Evolutionary conservation across 2,797 vertebrate genomes (phyloP), one percentile per base, ranked within the genome.

Genomic region (Falco cherrug): DNA sequence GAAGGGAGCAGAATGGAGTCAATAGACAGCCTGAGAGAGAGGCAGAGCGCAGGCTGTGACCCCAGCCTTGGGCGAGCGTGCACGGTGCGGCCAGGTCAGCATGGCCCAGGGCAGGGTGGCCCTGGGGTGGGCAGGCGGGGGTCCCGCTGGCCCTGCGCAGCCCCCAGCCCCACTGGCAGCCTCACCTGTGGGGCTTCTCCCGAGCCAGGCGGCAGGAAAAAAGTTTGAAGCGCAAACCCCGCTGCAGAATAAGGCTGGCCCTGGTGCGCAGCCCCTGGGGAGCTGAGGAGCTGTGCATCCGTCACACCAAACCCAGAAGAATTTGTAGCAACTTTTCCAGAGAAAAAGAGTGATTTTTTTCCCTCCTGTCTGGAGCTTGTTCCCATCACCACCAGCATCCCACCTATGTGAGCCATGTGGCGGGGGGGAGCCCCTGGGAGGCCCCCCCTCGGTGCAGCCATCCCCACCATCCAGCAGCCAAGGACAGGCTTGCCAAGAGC

Each of bases 21-120:
- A 28, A 61, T 74, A 28, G 13, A 16, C 11, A 61, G 51, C 39
- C 67, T 33, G 37, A 4, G 80, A 51, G 47, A 13, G 1, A 20
- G 0, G 2, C 5, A 12, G 37, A 41, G 73, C 54, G 80, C 41
- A 65, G 80, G 39, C 11, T 0, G 0, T 4, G 67, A 65, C 5
- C 12, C 16, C 35, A 18, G 69, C 33, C 69, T 41, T 1, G 1
- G 19, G 19, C 1, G 0, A 1, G 2, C 2, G 56, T 20, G 16
- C 51, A 5, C 0, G 2, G n/a, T 2, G 2, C 4, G 47, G 53
- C 31, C 15, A 61, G 53, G 17, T 26, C 3, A 1, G n/a, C 5
- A 11, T 2, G 10, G n/a, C 16, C 41, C 53, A 15, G 51, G 21
- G 26, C 64, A 53, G 28, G 64, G 57, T 53, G 35, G 56, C 29